Evolutionary conservation across 2,888 invertebrate genomes (phyloP), one percentile per base, ranked within the genome.

Genomic region (Ashinkailepas kermadecensis): DNA sequence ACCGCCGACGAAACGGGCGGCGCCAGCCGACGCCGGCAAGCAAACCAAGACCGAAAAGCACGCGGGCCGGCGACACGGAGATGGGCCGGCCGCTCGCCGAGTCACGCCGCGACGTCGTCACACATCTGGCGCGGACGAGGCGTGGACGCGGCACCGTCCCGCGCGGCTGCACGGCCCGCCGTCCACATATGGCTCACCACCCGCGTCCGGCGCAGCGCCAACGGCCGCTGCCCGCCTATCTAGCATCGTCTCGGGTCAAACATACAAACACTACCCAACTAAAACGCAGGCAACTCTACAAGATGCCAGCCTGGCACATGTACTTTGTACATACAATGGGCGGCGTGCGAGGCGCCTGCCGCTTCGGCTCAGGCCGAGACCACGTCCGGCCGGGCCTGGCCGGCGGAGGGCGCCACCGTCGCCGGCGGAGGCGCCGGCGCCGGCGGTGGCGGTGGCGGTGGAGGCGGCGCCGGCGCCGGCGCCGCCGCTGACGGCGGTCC

Each of bases 401-500:
- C n/a, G 25, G 21, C 58, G 58, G 67, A 78, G 57, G 39, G 81
- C 25, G 57, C 65, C 78, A 18, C 80, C 13, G 56, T 74, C 74
- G 74, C 81, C 54, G 62, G 78, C n/a, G 59, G 78, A 7, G 23
- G 59, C 39, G 81, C 25, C 25, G 58, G 80, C 58, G 58, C 15
- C 25, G 39, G 39, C 39, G 39, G n/a, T n/a, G n/a, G 2, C 39
- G 13, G 57, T n/a, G 58, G n/a, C 58, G 80, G 62, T n/a, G 56
- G 15, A 2, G 78, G 57, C 15, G 23, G 78, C 12, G 12, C 57
- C n/a, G 59, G 79, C n/a, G 79, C 23, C 25, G 18, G 15, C 7
- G 80, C 81, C 11, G 56, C 70, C 11, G 79, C 54, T 23, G 82
- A 21, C 58, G 70, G 78, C 11, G 81, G 59, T 18, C 39, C 39